Evolutionary conservation across 2,797 vertebrate genomes (phyloP), one percentile per base, ranked within the genome.

Genomic region (Crypturellus tataupa): DNA sequence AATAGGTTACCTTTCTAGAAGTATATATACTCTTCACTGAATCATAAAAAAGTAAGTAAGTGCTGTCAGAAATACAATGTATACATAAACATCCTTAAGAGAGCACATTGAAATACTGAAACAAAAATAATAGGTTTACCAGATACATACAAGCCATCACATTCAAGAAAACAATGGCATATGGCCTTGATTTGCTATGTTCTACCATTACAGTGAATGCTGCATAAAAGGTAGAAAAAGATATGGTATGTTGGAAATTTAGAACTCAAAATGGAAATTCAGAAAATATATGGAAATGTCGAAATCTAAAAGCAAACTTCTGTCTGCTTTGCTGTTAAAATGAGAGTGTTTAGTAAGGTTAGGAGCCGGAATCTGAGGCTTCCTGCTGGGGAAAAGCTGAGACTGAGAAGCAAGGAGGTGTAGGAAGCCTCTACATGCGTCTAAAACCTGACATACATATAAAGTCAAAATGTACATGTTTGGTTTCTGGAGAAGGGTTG

Each of bases 11-110:
- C 27, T 72, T 29, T 94, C 24, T 79, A 63, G 58, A 90, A 81
- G 20, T 25, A 62, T 25, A 51, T 51, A 24, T 62, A 24, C 35
- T 62, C 10, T 21, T 70, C 73, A 73, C 27, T 73, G 47, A 72
- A 56, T 73, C 59, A 65, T 93, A 93, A 93, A 96, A 94, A 42
- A 91, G 92, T 92, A 42, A 91, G 92, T 92, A 90, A 91, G 47
- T 76, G 71, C 67, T 94, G 42, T 86, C 73, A 88, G 35, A 79
- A 82, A 58, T 60, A 80, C 46, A 63, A 59, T 44, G 8, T 17
- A 2, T 64, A n/a, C 39, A 84, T 93, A 94, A 93, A 77, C 51
- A 84, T 86, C 56, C 67, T 84, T 88, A 67, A 73, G 68, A 86
- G 31, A 12, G 35, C 10, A 3, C 47, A 84, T 88, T 51, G 39